Base-by-base conservation (phyloP, 2,113 vertebrate genomes). In the Ascaphus truei region DNA sequence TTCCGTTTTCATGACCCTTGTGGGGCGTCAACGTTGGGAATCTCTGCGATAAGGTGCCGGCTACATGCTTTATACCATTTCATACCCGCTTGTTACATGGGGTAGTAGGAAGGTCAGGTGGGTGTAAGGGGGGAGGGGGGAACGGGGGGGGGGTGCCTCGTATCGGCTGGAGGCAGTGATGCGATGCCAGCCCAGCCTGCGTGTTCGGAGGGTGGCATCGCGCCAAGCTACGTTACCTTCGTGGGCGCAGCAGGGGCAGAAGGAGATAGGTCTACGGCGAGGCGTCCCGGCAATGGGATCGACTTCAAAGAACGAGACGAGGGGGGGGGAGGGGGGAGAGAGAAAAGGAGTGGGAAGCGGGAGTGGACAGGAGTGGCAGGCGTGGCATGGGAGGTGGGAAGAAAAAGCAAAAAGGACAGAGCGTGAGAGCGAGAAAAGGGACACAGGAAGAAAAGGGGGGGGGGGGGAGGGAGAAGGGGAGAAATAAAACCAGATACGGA, bases 241-340 rank as follows among this genome's bases (percentile, higher is more conserved):
- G 74, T 95, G 92, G 91, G 92, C 91, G 92, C 96, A 98, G 96
- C 97, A 99, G 89, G 92, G 93, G 91, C 97, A 99, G 93, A 99
- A 93, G 95, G 94, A 96, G 90, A 98, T 90, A 80, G 95, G 90
- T 96, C 96, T 94, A 90, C 97, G 95, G 81, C 93, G 94, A 80
- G 95, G 93, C 90, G 91, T 94, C 94, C 92, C 88, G 89, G 87
- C 95, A 95, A 91, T 94, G 90, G 95, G 90, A 89, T 97, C 96
- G 91, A 98, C 96, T 98, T 98, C 92, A 85, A 87, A 82, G 86
- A 83, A 75, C 81, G 85, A 85, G 85, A 80, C 77, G 82, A 79
- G 77, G 83, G 81, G 81, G 79, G 76, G 80, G 81, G 76, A 61
- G 73, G 64, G 33, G 73, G 71, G 61, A 29, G 64, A 60, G 57